Evolutionary conservation across 2,797 vertebrate species (phyloP).

Genomic region (Eulemur mongoz): DNA sequence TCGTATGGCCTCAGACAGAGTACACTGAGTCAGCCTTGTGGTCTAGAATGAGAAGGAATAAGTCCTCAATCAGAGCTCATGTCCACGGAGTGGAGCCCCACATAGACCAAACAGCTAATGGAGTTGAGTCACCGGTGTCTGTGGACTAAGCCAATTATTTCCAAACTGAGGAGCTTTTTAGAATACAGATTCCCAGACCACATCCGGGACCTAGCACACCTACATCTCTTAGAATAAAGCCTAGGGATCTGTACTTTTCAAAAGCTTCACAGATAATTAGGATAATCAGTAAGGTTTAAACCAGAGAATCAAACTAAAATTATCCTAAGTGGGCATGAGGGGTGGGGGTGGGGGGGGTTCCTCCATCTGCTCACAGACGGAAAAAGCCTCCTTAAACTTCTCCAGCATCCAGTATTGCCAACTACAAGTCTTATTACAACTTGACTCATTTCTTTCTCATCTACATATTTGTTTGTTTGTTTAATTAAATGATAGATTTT

Average conservation of each 20-base stretch:
- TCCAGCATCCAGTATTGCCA: neutral
- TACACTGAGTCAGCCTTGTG: slow-evolving; percentile 59
- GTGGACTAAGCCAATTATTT: slow-evolving; percentile 32
- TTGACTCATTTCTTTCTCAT: neutral
- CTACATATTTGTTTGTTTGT: neutral
- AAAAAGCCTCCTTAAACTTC: neutral
- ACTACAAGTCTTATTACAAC: neutral
- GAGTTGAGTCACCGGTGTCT: slow-evolving; percentile 46
- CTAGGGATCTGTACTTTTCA: neutral
- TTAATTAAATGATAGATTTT: neutral
- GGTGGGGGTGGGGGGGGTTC: fast-evolving
- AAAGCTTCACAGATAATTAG: neutral
- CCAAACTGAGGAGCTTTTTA: neutral
- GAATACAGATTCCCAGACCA: neutral
- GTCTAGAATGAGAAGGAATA: slow-evolving; percentile 20
- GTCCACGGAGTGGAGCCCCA: neutral
- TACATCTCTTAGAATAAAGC: neutral
- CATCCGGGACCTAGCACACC: neutral
- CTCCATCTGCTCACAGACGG: neutral
- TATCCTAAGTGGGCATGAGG: neutral
- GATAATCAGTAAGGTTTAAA: neutral
- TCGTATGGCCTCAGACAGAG: neutral
- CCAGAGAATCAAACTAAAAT: slow-evolving; percentile 9
- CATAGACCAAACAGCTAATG: slow-evolving; percentile 3
- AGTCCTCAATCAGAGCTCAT: neutral